phyloP scores from a whole-genome alignment of 35 echinoderm and acorn worm species.

The Apostichopus japonicus region DNA sequence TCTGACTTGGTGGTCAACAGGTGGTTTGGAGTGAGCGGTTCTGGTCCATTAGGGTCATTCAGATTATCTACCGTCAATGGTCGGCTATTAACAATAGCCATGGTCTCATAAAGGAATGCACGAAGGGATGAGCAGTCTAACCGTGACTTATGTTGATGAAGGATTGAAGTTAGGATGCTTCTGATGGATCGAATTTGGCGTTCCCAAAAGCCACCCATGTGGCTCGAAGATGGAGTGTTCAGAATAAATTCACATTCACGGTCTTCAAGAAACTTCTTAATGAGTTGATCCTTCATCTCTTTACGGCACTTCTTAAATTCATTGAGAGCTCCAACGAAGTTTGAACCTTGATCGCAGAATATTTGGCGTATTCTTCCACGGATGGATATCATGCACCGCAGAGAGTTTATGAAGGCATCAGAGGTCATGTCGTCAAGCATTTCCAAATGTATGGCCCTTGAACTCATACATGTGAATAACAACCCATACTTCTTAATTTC shows the following conservation, averaged over 20 bases:
- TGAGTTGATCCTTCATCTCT: slow-evolving; percentile 32
- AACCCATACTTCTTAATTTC: slow-evolving; percentile 66
- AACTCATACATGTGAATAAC: slow-evolving; percentile 76
- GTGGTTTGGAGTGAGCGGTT: neutral
- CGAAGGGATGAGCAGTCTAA: neutral
- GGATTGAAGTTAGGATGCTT: neutral
- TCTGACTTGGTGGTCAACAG: neutral
- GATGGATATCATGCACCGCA: slow-evolving; percentile 45
- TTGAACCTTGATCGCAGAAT: slow-evolving; percentile 75
- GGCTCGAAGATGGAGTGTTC: neutral
- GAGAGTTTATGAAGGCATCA: slow-evolving; percentile 80
- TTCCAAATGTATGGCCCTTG: slow-evolving; percentile 81
- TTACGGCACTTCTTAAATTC: slow-evolving; percentile 58
- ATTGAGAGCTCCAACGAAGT: slow-evolving; percentile 46
- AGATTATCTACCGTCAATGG: neutral
- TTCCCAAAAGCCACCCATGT: slow-evolving; percentile 11
- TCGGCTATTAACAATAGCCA: neutral
- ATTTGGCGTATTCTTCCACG: slow-evolving; percentile 65
- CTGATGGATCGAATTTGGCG: neutral
- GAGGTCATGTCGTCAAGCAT: slow-evolving; percentile 61
- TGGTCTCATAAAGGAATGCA: neutral
- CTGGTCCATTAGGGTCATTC: neutral
- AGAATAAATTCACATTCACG: too few relatives aligned
- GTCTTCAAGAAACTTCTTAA: slow-evolving; percentile 39
- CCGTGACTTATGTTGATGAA: neutral